Evolutionary conservation across 1,140 invertebrate species (phyloP).

Genomic region (Neoseiulus cucumeris): DNA sequence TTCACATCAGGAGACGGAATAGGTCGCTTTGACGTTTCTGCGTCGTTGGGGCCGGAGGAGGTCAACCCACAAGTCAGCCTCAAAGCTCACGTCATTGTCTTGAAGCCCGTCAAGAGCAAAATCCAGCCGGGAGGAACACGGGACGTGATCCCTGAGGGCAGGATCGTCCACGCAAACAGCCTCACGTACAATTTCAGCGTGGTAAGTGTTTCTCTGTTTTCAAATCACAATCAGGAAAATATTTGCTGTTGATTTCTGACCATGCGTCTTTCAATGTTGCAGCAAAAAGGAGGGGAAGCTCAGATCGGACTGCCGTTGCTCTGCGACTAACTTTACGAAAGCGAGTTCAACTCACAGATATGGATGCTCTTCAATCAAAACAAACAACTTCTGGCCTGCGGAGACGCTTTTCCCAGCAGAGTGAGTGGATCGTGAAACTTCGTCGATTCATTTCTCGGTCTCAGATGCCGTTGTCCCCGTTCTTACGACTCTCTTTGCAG

Average conservation of each 20-base stretch:
- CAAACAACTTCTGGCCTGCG: slow-evolving; percentile 59
- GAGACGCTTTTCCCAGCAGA: slow-evolving; percentile 70
- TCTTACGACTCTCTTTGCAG: slow-evolving; percentile 33
- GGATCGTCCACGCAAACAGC: slow-evolving; percentile 72
- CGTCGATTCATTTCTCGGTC: not conserved
- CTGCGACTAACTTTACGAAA: slow-evolving; percentile 73
- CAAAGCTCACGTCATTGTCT: slow-evolving; percentile 52
- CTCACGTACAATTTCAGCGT: slow-evolving; percentile 67
- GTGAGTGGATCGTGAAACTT: slow-evolving; percentile 30
- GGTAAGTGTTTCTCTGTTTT: slow-evolving; percentile 21
- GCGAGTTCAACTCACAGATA: slow-evolving; percentile 79
- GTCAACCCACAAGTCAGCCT: slow-evolving; percentile 48
- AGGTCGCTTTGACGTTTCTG: slow-evolving; percentile 42
- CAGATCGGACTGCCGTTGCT: slow-evolving; percentile 53
- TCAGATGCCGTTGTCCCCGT: not conserved
- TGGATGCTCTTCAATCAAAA: slow-evolving; percentile 90
- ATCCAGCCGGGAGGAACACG: slow-evolving; percentile 45
- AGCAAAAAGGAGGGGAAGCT: slow-evolving; percentile 55
- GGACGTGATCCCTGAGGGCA: slow-evolving; percentile 59
- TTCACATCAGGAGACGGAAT: slow-evolving; percentile 44
- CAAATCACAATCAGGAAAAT: slow-evolving; percentile 15
- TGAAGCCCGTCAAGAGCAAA: slow-evolving; percentile 60
- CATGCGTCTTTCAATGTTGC: slow-evolving; percentile 13
- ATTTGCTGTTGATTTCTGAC: slow-evolving; percentile 12
- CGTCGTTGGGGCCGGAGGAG: slow-evolving; percentile 53